phyloP scores from a whole-genome alignment of 2,113 vertebrate genomes.

The Phrynosoma platyrhinos region DNA sequence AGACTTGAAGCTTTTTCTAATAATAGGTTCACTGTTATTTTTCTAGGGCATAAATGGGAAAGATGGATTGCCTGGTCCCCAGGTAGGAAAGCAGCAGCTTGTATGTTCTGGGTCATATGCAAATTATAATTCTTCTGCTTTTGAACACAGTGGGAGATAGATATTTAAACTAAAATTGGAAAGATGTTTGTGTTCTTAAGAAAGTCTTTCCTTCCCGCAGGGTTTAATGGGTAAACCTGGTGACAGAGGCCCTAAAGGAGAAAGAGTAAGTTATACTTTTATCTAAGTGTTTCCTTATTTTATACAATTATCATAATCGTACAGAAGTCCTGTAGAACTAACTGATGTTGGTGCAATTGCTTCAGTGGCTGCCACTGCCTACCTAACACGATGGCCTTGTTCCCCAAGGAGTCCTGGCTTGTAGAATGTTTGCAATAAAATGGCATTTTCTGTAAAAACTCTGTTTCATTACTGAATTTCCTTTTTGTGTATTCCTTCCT shows the following conservation, averaged over 20 bases:
- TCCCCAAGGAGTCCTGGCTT: not conserved
- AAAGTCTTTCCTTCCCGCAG: constrained; percentile 70
- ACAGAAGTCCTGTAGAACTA: too few relatives aligned
- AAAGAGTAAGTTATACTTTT: constrained; percentile 84
- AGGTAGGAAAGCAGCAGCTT: constrained; percentile 73
- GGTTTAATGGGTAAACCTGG: constrained; percentile 87
- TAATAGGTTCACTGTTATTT: constrained; percentile 26
- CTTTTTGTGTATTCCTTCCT: not conserved
- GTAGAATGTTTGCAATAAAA: not conserved
- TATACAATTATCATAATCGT: not conserved
- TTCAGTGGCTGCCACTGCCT: not conserved
- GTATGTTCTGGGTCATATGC: constrained; percentile 30
- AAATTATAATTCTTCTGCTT: constrained; percentile 20
- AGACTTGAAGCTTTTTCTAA: not conserved
- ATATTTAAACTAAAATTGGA: not conserved
- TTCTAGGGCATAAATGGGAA: constrained; percentile 81
- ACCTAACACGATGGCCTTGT: not conserved
- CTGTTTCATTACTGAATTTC: not conserved
- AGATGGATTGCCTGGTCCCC: constrained; percentile 82
- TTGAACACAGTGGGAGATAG: not conserved
- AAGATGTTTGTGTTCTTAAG: constrained; percentile 11
- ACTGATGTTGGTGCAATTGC: not conserved
- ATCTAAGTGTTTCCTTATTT: not conserved
- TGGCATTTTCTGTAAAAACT: not conserved
- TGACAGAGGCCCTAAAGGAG: constrained; percentile 97